Percentiles rank a stretch among this genome's conserved stretches.
Conservation (phyloP, 1,140 invertebrate species). For the Drosophila serrata region DNA sequence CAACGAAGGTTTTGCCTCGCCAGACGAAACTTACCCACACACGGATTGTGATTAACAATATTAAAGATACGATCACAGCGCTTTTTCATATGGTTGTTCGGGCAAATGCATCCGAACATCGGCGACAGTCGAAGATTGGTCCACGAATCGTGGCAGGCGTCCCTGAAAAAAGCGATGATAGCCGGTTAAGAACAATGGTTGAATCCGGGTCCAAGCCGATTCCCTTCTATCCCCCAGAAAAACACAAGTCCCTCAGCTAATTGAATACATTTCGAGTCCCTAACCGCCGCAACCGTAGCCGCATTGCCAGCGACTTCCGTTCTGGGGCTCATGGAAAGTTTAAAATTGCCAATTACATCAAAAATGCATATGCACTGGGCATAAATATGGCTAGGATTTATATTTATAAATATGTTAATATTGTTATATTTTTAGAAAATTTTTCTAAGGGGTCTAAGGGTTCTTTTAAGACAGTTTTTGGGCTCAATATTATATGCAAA, state of each 20-base stretch:
- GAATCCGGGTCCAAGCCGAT: background rate
- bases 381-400: background rate
- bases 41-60: slow-evolving; percentile 95
- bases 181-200: slow-evolving; percentile 11
- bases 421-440: no score
- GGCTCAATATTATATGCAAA: no score
- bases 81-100: slow-evolving; percentile 94
- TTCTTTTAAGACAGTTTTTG: no score
- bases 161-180: slow-evolving; percentile 86
- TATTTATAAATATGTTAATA: no score
- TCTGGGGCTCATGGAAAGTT: slow-evolving; percentile 65
- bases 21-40: slow-evolving; percentile 91
- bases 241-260: slow-evolving; percentile 39
- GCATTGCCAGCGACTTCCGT: slow-evolving; percentile 63
- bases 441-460: no score
- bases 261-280: slow-evolving; percentile 68
- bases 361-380: slow-evolving; percentile 68
- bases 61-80: slow-evolving; percentile 94
- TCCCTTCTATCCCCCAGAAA: no score
- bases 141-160: slow-evolving; percentile 93
- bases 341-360: slow-evolving; percentile 83
- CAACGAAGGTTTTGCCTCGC: slow-evolving; percentile 21
- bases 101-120: slow-evolving; percentile 96
- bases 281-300: slow-evolving; percentile 23
- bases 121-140: slow-evolving; percentile 92